These are phyloP conservation scores for Hucho hucho DNA, from an alignment of 2,113 vertebrate species.

Conservation along the genomic window DNA sequence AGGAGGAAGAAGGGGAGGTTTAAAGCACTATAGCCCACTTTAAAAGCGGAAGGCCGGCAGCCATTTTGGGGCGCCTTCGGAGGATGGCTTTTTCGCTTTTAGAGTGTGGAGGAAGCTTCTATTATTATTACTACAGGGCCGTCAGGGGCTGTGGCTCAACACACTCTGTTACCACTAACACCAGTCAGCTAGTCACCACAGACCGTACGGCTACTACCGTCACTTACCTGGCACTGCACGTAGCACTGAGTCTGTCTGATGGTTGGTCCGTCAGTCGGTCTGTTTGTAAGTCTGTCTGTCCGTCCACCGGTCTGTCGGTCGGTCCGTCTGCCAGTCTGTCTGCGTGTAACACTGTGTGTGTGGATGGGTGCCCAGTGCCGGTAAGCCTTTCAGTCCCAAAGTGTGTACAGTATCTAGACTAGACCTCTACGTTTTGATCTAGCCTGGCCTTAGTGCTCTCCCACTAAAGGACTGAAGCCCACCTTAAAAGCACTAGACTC, in stretches of 20 bases:
- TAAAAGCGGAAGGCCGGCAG: conserved; percentile 16
- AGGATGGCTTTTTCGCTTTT: conserved; percentile 5
- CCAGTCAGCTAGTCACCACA: background rate
- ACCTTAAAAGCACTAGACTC: conserved; percentile 47
- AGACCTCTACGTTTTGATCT: background rate
- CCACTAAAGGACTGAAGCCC: conserved; percentile 38
- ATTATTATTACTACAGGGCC: background rate
- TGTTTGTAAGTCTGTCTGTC: background rate
- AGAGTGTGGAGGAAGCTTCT: conserved; percentile 1
- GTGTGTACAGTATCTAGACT: conserved; percentile 17
- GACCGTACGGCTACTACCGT: background rate
- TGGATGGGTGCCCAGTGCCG: background rate
- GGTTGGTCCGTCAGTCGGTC: conserved; percentile 1
- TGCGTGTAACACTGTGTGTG: conserved; percentile 5
- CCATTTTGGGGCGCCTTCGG: background rate
- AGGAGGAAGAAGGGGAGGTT: background rate
- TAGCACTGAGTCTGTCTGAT: conserved; percentile 14
- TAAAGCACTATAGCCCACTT: background rate
- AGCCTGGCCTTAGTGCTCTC: background rate
- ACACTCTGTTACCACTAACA: background rate
- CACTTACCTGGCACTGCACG: conserved; percentile 20
- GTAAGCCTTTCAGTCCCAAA: background rate
- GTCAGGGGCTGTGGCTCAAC: background rate
- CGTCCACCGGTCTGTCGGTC: background rate
- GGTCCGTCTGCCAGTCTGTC: conserved; percentile 15